Base-by-base conservation (phyloP, 1,140 invertebrate species). In the Ericerus pela region DNA sequence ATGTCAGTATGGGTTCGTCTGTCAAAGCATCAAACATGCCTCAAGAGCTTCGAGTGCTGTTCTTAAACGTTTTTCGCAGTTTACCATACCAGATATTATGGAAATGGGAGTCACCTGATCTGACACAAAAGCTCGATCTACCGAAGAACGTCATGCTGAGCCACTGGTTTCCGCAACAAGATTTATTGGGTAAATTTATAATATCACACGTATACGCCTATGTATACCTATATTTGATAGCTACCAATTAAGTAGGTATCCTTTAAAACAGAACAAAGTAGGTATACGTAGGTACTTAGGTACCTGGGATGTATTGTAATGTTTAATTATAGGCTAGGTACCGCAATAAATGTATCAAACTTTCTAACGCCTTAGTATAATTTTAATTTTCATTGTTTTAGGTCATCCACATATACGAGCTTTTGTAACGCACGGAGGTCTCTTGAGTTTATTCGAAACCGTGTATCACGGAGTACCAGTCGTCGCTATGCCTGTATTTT, bases 371-470 rank as follows among this genome's bases (percentile, higher is more conserved):
- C n/a, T n/a, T n/a, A n/a, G n/a, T n/a, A n/a, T n/a, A n/a, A 16
- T 33, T 11, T 10, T 51, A 11, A 10, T 62, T 27, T n/a, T n/a
- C n/a, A n/a, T n/a, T n/a, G n/a, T 62, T 67, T 53, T 52, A 78
- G 79, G 82, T 20, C 84, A 88, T 66, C 74, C 74, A 2, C 82
- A 84, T 62, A 72, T 85, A 2, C 73, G 77, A 51, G 83, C 82
- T 0, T 89, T 89, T 63, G 76, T 89, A 1, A 87, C 84, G 0
- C 87, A 91, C 66, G 84, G 85, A 2, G 87, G 87, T 6, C 67
- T 88, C 2, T 72, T 88, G 51, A 85, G 84, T 58, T 78, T 86
- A 68, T 85, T 81, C 62, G 87, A 91, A 65, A 82, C 84, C 0
- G 81, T 85, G 5, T 86, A 79, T 64, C 81, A 85, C 63, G 85